These are phyloP conservation scores for Phainopepla nitens DNA, from an alignment of 2,113 vertebrate species.

Conservation along the genomic window DNA sequence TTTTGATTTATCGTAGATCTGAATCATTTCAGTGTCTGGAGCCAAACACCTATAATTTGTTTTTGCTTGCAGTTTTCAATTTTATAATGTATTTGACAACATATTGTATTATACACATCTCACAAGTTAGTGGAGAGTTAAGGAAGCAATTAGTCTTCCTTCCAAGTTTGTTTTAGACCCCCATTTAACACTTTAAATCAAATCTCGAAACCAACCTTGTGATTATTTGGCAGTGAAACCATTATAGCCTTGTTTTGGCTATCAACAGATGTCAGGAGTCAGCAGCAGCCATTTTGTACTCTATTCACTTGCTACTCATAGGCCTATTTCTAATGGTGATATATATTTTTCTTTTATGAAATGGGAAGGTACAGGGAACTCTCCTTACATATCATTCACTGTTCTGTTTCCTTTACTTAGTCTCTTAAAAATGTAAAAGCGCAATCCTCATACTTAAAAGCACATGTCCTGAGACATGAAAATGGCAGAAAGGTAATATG, in stretches of 20 bases:
- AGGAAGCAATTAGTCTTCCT: neutral
- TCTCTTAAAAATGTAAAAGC: neutral
- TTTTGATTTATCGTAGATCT: neutral
- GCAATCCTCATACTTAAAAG: neutral
- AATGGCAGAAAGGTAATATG: neutral
- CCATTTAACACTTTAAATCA: neutral
- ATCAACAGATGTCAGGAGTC: neutral
- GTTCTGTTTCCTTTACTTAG: neutral
- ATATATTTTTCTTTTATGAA: neutral
- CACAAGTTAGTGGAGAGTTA: neutral
- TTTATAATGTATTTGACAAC: slow-evolving; percentile 31
- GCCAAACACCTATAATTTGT: neutral
- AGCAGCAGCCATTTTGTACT: neutral
- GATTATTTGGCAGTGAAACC: neutral
- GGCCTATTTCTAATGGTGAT: neutral
- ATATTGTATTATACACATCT: neutral
- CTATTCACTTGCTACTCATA: neutral
- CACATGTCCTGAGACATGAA: neutral
- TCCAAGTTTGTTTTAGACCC: neutral
- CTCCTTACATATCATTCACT: neutral
- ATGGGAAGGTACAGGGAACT: neutral
- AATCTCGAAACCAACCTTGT: neutral
- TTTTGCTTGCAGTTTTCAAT: slow-evolving; percentile 35
- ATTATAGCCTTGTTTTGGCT: neutral
- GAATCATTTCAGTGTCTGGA: neutral